A percentile compares a stretch with the other conserved stretches of the same genome.
These are phyloP conservation scores for Pomatorhinus ruficollis DNA, from an alignment of 2,113 vertebrate species.

Conservation along the genomic window DNA sequence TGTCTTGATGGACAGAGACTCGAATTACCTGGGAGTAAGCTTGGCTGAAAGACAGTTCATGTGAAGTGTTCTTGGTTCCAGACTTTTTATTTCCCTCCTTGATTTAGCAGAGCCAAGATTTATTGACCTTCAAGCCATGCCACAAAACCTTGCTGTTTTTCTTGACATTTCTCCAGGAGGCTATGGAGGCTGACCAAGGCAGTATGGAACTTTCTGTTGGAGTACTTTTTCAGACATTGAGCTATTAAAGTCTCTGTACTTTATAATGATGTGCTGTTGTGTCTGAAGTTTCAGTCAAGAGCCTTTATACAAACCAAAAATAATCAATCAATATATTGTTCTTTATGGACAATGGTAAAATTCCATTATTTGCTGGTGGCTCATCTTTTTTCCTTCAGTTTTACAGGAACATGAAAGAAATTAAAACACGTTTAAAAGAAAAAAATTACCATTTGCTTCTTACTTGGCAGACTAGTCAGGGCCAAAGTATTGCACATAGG, in stretches of 20 bases:
- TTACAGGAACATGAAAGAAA: background rate
- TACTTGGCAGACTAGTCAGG: background rate
- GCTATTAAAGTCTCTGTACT: conserved; percentile 13
- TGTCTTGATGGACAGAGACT: background rate
- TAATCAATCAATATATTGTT: background rate
- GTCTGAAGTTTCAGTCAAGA: background rate
- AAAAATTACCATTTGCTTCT: background rate
- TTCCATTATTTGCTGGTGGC: background rate
- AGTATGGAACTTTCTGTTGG: background rate
- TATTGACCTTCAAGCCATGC: background rate
- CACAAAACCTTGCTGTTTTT: background rate
- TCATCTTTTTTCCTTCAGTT: background rate
- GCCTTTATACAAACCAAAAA: conserved; percentile 25
- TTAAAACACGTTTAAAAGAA: background rate
- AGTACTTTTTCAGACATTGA: conserved; percentile 43
- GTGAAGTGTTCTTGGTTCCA: background rate
- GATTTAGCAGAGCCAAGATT: background rate
- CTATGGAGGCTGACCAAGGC: background rate
- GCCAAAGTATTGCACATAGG: background rate
- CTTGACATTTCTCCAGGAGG: conserved; percentile 15
- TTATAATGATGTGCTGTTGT: conserved; percentile 13
- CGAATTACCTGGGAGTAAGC: background rate
- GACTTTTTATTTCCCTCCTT: background rate
- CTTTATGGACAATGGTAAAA: background rate
- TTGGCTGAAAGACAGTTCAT: background rate